These are phyloP conservation scores for Mnemiopsis leidyi DNA, from an alignment of 37 sponge, comb jelly and placozoan genomes.

Conservation along the genomic window DNA sequence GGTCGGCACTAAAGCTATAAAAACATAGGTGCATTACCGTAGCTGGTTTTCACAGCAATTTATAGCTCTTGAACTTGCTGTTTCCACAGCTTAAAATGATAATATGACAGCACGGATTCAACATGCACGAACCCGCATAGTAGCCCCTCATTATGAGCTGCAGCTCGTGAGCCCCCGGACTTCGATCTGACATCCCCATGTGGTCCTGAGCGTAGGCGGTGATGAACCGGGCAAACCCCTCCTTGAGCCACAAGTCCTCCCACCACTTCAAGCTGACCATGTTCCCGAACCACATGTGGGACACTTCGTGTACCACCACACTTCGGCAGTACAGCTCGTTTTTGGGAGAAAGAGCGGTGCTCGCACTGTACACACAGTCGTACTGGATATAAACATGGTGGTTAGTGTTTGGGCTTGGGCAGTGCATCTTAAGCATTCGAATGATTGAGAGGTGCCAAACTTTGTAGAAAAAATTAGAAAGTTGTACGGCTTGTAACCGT, in stretches of 20 bases:
- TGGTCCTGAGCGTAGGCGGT: slow-evolving; percentile 1
- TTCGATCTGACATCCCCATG: not conserved
- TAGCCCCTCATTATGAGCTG: not conserved
- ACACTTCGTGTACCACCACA: not conserved
- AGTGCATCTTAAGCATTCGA: not conserved
- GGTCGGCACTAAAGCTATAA: too few species aligned
- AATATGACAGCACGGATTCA: too few species aligned
- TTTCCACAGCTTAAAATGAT: too few species aligned
- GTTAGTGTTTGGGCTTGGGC: too few species aligned
- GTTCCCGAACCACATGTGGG: slow-evolving; percentile 42
- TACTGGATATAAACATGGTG: slow-evolving; percentile 31
- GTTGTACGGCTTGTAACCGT: not conserved
- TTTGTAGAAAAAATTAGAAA: not conserved
- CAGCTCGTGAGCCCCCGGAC: not conserved
- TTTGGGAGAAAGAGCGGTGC: not conserved
- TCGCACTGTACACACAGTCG: not conserved
- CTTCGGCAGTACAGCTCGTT: not conserved
- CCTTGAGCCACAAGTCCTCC: slow-evolving; percentile 10
- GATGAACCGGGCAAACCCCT: not conserved
- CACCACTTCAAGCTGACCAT: slow-evolving; percentile 13
- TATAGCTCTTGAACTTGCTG: too few species aligned
- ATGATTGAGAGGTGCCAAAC: not conserved
- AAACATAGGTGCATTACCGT: too few species aligned
- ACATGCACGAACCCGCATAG: not conserved
- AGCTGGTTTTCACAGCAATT: too few species aligned